Evolutionary conservation across 2,113 vertebrate genomes (phyloP).

Genomic region (Ursus arctos): DNA sequence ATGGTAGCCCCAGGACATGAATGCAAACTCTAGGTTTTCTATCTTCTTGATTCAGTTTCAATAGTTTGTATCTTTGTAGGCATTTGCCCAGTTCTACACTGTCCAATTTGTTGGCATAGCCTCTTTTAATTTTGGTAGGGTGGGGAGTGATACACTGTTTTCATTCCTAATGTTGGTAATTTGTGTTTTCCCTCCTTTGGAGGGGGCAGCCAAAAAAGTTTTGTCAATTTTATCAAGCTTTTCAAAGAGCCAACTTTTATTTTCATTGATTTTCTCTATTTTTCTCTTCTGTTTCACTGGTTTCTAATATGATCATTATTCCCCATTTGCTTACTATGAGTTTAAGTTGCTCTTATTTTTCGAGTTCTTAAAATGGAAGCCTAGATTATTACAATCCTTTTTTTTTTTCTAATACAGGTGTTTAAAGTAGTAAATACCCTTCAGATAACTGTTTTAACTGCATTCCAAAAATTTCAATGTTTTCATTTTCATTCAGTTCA

Average conservation of each 20-base stretch:
- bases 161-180: not conserved
- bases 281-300: not conserved
- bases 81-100: not conserved
- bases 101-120: not conserved
- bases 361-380: not conserved
- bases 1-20: not conserved
- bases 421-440: not conserved
- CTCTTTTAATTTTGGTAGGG: not conserved
- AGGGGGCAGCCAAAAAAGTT: not conserved
- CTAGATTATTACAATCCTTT: not conserved
- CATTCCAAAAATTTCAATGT: not conserved
- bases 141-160: not conserved
- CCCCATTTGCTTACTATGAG: not conserved
- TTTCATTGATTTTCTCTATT: constrained; percentile 16
- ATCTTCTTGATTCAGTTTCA: not conserved
- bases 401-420: not conserved
- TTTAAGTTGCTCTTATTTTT: not conserved
- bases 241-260: not conserved
- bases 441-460: not conserved
- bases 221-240: not conserved
- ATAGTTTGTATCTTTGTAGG: not conserved
- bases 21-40: not conserved
- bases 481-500: constrained; percentile 39
- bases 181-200: not conserved
- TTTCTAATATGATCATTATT: not conserved